phyloP scores from a whole-genome alignment of 2,888 invertebrate species.

The Ctenicera cuprea region DNA sequence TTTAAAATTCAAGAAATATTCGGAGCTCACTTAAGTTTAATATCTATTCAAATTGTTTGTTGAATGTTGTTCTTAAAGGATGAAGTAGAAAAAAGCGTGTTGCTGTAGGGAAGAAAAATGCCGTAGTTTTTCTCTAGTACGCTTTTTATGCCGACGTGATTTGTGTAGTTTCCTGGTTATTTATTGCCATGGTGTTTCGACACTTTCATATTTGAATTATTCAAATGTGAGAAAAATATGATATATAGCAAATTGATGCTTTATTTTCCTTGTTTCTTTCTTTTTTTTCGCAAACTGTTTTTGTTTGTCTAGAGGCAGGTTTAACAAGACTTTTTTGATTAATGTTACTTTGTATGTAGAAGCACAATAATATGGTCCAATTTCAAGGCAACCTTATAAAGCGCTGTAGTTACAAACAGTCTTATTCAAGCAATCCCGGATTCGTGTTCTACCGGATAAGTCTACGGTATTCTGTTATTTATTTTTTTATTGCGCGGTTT shows the following conservation, averaged over 20 bases:
- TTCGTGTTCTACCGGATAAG: no score
- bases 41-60: constrained; percentile 48
- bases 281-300: constrained; percentile 10
- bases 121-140: constrained; percentile 23
- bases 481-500: no score
- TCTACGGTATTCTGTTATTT: no score
- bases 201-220: constrained; percentile 50
- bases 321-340: not conserved
- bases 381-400: no score
- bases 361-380: no score
- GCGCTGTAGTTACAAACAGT: no score
- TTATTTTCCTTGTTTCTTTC: constrained; percentile 18
- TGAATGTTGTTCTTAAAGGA: constrained; percentile 31
- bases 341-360: no score
- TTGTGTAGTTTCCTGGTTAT: constrained; percentile 47
- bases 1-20: no score
- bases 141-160: constrained; percentile 46
- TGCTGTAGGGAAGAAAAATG: constrained; percentile 26
- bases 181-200: constrained; percentile 46
- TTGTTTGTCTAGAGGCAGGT: not conserved
- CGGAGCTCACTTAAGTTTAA: constrained; percentile 36
- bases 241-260: constrained; percentile 43
- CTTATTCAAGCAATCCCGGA: no score
- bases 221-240: constrained; percentile 37
- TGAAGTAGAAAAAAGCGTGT: constrained; percentile 31